Percentiles rank a stretch among this genome's conserved stretches.
Evolutionary conservation across 2,113 vertebrate species (phyloP).

Genomic region (Sarotherodon lohbergeri): DNA sequence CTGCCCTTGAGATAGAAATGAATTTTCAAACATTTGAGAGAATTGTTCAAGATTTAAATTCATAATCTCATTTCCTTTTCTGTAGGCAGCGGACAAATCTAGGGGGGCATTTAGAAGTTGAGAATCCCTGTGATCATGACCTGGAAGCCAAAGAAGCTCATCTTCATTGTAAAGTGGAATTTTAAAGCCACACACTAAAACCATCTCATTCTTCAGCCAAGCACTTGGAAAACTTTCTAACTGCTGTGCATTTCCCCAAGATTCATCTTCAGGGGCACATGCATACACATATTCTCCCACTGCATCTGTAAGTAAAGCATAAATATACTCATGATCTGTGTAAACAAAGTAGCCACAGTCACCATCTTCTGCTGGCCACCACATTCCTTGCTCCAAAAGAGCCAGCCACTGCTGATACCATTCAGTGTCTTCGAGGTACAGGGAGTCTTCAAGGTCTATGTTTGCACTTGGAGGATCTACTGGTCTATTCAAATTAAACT

Average conservation of each 20-base stretch:
- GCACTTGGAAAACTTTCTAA: slow-evolving; percentile 64
- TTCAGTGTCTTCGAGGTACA: slow-evolving; percentile 76
- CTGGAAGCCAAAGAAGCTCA: slow-evolving; percentile 82
- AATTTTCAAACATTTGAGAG: slow-evolving; percentile 86
- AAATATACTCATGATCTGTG: slow-evolving; percentile 88
- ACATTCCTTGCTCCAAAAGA: slow-evolving; percentile 86
- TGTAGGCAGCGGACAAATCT: slow-evolving; percentile 85
- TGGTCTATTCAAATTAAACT: slow-evolving; percentile 22
- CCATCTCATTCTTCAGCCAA: slow-evolving; percentile 74
- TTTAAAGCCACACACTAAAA: slow-evolving; percentile 87
- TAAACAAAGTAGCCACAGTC: slow-evolving; percentile 94
- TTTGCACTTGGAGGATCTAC: slow-evolving; percentile 69
- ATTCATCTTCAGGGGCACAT: slow-evolving; percentile 79
- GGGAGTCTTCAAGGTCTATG: slow-evolving; percentile 66
- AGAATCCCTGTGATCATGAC: slow-evolving; percentile 73
- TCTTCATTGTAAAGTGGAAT: slow-evolving; percentile 84
- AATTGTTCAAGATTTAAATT: slow-evolving; percentile 86
- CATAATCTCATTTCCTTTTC: slow-evolving; percentile 82
- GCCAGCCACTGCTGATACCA: slow-evolving; percentile 90
- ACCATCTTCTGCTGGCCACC: slow-evolving; percentile 92
- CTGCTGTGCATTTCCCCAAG: slow-evolving; percentile 68
- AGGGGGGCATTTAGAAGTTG: slow-evolving; percentile 79
- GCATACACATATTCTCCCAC: slow-evolving; percentile 86
- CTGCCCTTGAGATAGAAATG: slow-evolving; percentile 75
- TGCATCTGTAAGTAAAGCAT: slow-evolving; percentile 89